Conservation (phyloP, 2,797 vertebrate genomes). For the Austrolebias charrua region DNA sequence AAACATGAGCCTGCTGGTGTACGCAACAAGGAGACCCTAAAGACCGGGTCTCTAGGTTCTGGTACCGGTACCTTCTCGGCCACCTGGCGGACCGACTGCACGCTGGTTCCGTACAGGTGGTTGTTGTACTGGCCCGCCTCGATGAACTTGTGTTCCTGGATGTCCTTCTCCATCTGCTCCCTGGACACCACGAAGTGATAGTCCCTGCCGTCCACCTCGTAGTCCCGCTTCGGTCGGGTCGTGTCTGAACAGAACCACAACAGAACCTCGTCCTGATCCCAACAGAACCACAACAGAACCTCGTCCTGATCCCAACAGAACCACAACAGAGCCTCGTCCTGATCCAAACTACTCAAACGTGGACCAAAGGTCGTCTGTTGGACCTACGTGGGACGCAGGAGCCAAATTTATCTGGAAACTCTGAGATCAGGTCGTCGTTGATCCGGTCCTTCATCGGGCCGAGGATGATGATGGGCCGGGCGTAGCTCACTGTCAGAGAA, state of each 20-base stretch:
- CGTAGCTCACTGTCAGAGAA: constrained; percentile 85
- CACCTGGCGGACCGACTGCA: constrained; percentile 94
- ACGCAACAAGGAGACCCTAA: no score
- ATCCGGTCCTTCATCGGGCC: constrained; percentile 98
- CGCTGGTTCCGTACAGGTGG: constrained; percentile 96
- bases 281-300: not conserved
- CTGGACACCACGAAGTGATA: constrained; percentile 96
- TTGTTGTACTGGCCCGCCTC: constrained; percentile 98
- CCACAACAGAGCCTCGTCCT: no score
- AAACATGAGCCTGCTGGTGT: not conserved
- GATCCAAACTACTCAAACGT: not conserved
- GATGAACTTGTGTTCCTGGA: constrained; percentile 99
- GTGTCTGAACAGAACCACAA: constrained; percentile 81
- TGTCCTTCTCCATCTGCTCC: constrained; percentile 98
- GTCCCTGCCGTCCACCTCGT: constrained; percentile 94
- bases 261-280: not conserved
- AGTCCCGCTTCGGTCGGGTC: constrained; percentile 95
- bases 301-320: no score
- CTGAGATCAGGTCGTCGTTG: constrained; percentile 97
- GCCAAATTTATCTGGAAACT: constrained; percentile 98
- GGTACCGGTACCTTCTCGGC: constrained; percentile 87
- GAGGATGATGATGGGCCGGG: constrained; percentile 94
- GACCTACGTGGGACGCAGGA: constrained; percentile 97
- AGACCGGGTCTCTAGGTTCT: not conserved
- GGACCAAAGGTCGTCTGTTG: not conserved